Percentiles rank a stretch among this genome's conserved stretches.
Evolutionary conservation across 2,888 invertebrate genomes (phyloP).

Genomic region (Neocrepidodera transversa): DNA sequence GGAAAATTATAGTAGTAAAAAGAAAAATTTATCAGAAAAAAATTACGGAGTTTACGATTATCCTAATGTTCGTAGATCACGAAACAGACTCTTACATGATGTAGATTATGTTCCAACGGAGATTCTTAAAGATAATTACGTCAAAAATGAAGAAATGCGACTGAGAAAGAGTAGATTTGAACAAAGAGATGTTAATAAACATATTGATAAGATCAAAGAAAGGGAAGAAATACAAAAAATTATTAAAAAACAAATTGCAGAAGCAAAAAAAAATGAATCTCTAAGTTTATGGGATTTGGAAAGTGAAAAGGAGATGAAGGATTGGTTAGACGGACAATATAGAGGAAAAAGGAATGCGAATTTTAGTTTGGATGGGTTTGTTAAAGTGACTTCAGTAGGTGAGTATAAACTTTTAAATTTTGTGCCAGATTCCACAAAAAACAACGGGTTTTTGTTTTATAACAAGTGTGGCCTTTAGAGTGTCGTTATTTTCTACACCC

Average conservation of each 20-base stretch:
- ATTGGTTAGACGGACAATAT: constrained; percentile 57
- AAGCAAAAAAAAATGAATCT: constrained; percentile 42
- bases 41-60: constrained; percentile 54
- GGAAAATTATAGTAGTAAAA: constrained; percentile 36
- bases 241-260: constrained; percentile 49
- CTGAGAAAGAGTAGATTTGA: constrained; percentile 57
- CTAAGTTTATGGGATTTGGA: constrained; percentile 65
- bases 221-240: constrained; percentile 53
- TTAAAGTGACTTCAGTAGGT: constrained; percentile 58
- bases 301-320: constrained; percentile 62
- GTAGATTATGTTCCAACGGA: constrained; percentile 57
- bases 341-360: constrained; percentile 51
- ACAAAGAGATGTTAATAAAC: constrained; percentile 56
- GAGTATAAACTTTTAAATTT: no score
- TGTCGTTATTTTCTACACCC: no score
- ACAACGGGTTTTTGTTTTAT: no score
- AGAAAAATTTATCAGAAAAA: constrained; percentile 53
- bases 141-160: constrained; percentile 56
- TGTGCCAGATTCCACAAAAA: no score
- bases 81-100: constrained; percentile 55
- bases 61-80: constrained; percentile 55
- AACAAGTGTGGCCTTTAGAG: no score
- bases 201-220: constrained; percentile 54
- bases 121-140: constrained; percentile 58
- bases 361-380: constrained; percentile 42